Evolutionary conservation across 2,888 invertebrate species (phyloP).

Genomic region (Thera obeliscata): DNA sequence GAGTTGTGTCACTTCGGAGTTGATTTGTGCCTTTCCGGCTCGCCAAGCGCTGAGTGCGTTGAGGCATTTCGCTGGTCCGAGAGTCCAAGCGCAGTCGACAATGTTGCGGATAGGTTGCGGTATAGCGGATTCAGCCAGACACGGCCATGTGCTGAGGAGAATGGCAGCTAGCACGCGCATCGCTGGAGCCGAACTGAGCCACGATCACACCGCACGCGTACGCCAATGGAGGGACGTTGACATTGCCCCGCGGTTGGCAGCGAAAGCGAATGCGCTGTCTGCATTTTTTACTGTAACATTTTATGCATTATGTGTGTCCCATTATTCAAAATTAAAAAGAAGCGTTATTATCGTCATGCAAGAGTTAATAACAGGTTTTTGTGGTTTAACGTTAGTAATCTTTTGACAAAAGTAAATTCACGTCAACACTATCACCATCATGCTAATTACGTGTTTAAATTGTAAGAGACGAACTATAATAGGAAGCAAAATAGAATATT

Average conservation of each 20-base stretch:
- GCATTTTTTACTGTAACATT: conserved; percentile 19
- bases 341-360: not conserved
- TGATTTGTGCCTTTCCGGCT: conserved; percentile 64
- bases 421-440: not conserved
- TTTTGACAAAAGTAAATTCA: not conserved
- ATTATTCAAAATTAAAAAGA: not conserved
- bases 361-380: not conserved
- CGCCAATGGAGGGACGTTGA: conserved; percentile 58
- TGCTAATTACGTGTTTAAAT: not conserved
- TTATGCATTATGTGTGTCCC: conserved; percentile 3
- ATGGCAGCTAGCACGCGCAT: conserved; percentile 77
- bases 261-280: conserved; percentile 52
- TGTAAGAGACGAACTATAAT: too few species aligned
- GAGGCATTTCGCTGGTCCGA: conserved; percentile 81
- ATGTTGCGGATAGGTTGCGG: conserved; percentile 51
- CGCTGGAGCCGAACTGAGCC: conserved; percentile 71
- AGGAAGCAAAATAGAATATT: too few species aligned
- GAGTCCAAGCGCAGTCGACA: conserved; percentile 57
- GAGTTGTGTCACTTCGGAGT: conserved; percentile 49
- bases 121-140: conserved; percentile 48
- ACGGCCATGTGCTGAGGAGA: conserved; percentile 63
- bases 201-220: conserved; percentile 45
- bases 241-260: conserved; percentile 35
- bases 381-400: not conserved
- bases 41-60: conserved; percentile 83